phyloP scores from a whole-genome alignment of 2,797 vertebrate species.

The Propithecus deckenii region DNA sequence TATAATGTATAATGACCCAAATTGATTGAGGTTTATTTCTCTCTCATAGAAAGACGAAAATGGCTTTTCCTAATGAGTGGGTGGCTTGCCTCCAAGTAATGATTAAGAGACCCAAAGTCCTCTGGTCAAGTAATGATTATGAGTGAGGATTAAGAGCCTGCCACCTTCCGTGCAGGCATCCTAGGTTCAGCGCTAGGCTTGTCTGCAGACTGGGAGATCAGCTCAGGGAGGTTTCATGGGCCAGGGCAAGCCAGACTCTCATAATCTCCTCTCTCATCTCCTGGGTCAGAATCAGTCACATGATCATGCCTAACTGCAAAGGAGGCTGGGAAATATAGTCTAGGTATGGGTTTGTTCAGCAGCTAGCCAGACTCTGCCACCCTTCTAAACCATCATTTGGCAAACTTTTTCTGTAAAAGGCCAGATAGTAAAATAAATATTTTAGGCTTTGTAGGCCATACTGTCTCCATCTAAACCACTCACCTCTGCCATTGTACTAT shows the following conservation, averaged over 20 bases:
- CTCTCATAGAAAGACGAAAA: conserved; percentile 23
- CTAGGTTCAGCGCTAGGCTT: neutral
- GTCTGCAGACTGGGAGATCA: neutral
- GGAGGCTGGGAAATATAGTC: conserved; percentile 33
- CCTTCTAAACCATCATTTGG: neutral
- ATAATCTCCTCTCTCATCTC: neutral
- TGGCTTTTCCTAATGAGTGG: neutral
- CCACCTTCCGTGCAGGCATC: neutral
- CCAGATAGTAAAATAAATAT: neutral
- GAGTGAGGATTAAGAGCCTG: neutral
- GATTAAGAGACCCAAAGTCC: neutral
- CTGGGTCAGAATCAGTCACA: neutral
- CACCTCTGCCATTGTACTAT: neutral
- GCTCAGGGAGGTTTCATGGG: neutral
- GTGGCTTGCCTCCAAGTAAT: neutral
- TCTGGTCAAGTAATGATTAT: neutral
- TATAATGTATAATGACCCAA: conserved; percentile 11
- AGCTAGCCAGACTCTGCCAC: neutral
- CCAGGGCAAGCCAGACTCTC: neutral
- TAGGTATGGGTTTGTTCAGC: neutral
- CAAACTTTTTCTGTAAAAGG: neutral
- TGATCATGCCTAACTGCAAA: neutral
- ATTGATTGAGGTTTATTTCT: conserved; percentile 35
- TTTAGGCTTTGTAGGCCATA: neutral
- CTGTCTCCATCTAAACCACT: neutral